phyloP scores from a whole-genome alignment of 1,140 invertebrate species.

The Drosophila albomicans region DNA sequence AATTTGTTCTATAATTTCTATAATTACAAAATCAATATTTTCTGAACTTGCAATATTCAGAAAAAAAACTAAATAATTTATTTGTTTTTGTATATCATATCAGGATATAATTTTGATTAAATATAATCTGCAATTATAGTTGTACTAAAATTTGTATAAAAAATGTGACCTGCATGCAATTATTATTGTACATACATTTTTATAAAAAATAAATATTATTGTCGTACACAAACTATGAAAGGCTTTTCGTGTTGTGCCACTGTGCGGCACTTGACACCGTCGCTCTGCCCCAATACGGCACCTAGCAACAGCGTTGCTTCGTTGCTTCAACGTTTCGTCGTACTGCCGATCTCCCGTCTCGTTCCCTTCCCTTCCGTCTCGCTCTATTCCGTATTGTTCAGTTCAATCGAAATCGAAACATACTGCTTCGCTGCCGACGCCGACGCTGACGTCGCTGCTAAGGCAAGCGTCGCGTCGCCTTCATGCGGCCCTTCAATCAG shows the following conservation, averaged over 20 bases:
- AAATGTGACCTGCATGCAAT: no score
- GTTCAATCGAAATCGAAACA: slow-evolving; percentile 73
- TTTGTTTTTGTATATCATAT: no score
- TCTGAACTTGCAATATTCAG: no score
- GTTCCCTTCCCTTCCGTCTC: background rate
- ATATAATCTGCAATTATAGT: no score
- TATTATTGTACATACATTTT: no score
- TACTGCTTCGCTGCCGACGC: background rate
- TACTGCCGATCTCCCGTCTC: slow-evolving; percentile 25
- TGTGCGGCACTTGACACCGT: slow-evolving; percentile 68
- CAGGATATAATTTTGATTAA: no score
- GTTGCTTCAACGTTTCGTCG: slow-evolving; percentile 3
- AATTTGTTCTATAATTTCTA: no score
- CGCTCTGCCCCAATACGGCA: slow-evolving; percentile 36
- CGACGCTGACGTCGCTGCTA: slow-evolving; percentile 4
- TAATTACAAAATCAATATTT: no score
- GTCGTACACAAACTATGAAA: background rate
- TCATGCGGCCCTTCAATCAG: slow-evolving; percentile 75
- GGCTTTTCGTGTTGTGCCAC: background rate
- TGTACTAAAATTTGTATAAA: no score
- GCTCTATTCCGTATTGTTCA: slow-evolving; percentile 26
- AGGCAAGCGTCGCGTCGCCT: slow-evolving; percentile 36
- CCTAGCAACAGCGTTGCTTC: slow-evolving; percentile 57
- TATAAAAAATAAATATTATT: no score
- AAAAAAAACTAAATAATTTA: no score